Conservation (phyloP, 2,113 vertebrate genomes). For the Cyanocitta stelleri region DNA sequence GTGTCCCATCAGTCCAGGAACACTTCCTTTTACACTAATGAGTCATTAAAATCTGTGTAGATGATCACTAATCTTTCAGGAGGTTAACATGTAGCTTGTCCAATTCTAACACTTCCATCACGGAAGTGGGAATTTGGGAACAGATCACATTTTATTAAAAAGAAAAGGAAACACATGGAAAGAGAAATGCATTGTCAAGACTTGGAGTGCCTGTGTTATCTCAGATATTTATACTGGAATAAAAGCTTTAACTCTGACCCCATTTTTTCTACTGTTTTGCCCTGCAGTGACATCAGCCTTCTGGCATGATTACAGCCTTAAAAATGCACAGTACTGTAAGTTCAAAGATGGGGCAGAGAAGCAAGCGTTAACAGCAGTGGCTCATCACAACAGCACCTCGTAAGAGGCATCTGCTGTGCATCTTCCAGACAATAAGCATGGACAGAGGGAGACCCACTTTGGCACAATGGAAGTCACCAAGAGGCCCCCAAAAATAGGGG, state of each 20-base stretch:
- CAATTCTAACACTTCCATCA: not conserved
- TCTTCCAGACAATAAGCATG: not conserved
- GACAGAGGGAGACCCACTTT: not conserved
- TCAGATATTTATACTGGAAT: slow-evolving; percentile 34
- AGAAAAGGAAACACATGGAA: not conserved
- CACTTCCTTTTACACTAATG: not conserved
- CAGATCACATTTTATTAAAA: not conserved
- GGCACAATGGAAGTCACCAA: not conserved
- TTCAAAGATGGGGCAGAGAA: not conserved
- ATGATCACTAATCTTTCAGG: slow-evolving; percentile 7
- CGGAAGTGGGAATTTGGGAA: not conserved
- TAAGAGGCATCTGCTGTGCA: not conserved
- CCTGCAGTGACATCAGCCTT: not conserved
- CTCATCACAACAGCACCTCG: not conserved
- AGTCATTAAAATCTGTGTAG: not conserved
- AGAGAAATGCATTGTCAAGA: not conserved
- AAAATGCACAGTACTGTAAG: not conserved
- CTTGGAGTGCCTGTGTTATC: not conserved
- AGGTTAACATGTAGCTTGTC: not conserved
- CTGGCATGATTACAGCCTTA: not conserved
- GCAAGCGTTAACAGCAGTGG: not conserved
- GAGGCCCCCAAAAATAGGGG: too few species aligned
- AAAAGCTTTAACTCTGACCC: not conserved
- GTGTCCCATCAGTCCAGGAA: not conserved
- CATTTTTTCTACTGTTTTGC: not conserved